Percentiles rank a stretch among this genome's conserved stretches.
Evolutionary conservation across 2,797 vertebrate genomes (phyloP).

Genomic region (Pterois miles): DNA sequence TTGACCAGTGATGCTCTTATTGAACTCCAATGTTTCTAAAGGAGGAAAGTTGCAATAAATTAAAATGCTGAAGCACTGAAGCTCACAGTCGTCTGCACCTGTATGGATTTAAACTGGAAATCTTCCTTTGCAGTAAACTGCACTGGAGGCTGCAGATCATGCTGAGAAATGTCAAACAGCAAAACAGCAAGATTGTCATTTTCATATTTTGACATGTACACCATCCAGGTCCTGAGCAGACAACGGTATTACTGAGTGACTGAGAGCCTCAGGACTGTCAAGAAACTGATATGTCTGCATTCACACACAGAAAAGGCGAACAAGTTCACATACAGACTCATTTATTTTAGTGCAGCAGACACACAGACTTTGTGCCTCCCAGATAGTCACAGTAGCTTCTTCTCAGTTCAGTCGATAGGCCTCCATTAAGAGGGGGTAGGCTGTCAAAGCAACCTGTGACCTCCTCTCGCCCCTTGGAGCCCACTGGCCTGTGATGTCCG

Average conservation of each 20-base stretch:
- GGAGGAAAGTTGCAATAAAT: background rate
- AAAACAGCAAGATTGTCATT: background rate
- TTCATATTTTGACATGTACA: background rate
- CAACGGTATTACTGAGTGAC: constrained; percentile 43
- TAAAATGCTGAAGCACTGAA: too few relatives aligned
- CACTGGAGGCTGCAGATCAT: background rate
- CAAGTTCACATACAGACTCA: constrained; percentile 26
- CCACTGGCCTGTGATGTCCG: constrained; percentile 80
- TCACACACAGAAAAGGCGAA: constrained; percentile 46
- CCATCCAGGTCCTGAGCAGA: constrained; percentile 1
- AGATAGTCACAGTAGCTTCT: constrained; percentile 82
- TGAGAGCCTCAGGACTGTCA: constrained; percentile 69
- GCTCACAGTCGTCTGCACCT: too few relatives aligned
- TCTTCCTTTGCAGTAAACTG: background rate
- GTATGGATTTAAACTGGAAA: background rate
- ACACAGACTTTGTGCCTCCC: constrained; percentile 81
- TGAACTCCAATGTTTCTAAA: background rate
- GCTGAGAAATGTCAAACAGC: background rate
- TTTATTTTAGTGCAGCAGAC: constrained; percentile 47
- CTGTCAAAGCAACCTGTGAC: constrained; percentile 87
- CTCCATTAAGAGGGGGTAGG: constrained; percentile 90
- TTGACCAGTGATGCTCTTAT: background rate
- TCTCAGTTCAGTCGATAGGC: constrained; percentile 88
- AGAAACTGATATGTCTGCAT: constrained; percentile 80
- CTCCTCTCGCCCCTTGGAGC: constrained; percentile 77